Conservation (phyloP, 2,888 invertebrate genomes). For the Buathra laborator region DNA sequence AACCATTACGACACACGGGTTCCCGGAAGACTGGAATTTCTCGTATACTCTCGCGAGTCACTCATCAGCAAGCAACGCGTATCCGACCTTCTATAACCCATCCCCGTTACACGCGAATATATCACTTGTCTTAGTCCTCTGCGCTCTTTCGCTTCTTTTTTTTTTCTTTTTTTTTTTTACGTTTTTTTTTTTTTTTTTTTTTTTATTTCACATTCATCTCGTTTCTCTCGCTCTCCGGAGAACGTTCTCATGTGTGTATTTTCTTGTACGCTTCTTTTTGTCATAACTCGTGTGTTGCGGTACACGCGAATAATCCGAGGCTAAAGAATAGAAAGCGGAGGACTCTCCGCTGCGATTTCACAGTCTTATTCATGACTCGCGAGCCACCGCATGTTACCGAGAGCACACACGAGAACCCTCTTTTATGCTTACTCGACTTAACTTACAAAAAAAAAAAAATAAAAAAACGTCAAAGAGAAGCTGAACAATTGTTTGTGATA, state of each 20-base stretch:
- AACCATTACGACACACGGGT: constrained; percentile 56
- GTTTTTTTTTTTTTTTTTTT: constrained; percentile 6
- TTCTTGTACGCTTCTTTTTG: constrained; percentile 54
- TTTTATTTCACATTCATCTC: constrained; percentile 30
- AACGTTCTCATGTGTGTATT: constrained; percentile 68
- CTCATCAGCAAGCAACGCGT: constrained; percentile 51
- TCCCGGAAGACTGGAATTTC: constrained; percentile 64
- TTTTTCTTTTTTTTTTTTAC: background rate
- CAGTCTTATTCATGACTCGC: constrained; percentile 57
- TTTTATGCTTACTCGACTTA: background rate
- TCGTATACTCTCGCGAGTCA: constrained; percentile 54
- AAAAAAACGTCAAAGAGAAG: background rate
- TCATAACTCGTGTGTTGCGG: constrained; percentile 30
- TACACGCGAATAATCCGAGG: constrained; percentile 59
- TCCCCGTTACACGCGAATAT: constrained; percentile 47
- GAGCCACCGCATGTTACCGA: constrained; percentile 10
- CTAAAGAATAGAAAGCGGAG: constrained; percentile 52
- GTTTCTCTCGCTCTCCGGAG: constrained; percentile 60
- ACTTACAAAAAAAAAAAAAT: background rate
- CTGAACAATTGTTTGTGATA: background rate
- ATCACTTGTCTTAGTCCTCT: constrained; percentile 67
- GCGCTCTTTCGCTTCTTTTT: constrained; percentile 44
- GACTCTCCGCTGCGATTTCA: constrained; percentile 57
- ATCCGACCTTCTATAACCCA: constrained; percentile 41
- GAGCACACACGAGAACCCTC: background rate